Evolutionary conservation across 2,113 vertebrate species (phyloP), one percentile per base, ranked within the genome.

Genomic region (Mormyrus iriodes): DNA sequence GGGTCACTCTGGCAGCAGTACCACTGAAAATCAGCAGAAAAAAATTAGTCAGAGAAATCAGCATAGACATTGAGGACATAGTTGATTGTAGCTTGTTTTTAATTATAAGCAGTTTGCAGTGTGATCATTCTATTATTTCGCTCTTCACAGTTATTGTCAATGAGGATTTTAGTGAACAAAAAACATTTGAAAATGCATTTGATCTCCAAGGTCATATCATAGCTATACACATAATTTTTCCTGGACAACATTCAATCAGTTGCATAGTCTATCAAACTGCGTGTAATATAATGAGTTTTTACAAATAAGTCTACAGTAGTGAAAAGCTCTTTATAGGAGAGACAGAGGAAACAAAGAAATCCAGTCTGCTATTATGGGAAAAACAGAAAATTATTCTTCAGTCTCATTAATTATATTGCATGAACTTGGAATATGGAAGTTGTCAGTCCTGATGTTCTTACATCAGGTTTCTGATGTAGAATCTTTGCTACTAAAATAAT

Each of bases 261-360:
- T n/a, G n/a, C 21, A 24, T 10, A 46, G 44, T 3, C 39, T 24
- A n/a, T 83, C 31, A 24, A 48, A 48, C 39, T 46, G 46, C 0
- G 79, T 83, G 21, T 83, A 83, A 83, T 48, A 83, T 46, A 46
- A 48, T 83, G 79, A 24, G 79, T 44, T 15, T 83, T 83, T 76
- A 39, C 69, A 76, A 76, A 31, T 10, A 76, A 39, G 69, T 39
- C 69, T 76, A 76, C 69, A 39, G 31, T 39, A 83, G 21, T 7
- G 42, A 35, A 83, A 83, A 10, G 17, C 39, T 44, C 79, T 83
- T 83, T 44, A 83, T 83, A 48, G 4, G 35, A 19, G 69, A 76
- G 69, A 76, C 69, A 76, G 39, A 76, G 69, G 69, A 76, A 39
- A 76, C 69, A 76, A 76, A 76, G 69, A 76, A 76, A 76, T 76